Conservation (phyloP, 2,888 invertebrate species). For the Gandaritis pyraliata region DNA sequence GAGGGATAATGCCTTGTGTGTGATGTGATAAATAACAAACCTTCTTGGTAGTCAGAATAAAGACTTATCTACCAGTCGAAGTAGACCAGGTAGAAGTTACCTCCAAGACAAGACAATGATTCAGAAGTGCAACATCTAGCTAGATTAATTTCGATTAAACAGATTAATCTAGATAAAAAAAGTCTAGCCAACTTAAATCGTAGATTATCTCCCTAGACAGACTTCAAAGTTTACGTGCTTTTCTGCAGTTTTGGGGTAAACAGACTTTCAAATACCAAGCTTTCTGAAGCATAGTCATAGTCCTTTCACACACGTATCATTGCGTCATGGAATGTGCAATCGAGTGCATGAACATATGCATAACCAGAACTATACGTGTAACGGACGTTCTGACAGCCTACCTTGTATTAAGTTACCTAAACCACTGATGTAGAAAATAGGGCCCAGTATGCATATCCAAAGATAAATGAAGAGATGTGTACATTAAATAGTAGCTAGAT, state of each 20-base stretch:
- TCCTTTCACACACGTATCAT: constrained; percentile 43
- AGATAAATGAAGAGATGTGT: neutral
- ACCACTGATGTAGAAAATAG: constrained; percentile 13
- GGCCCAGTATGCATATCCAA: constrained; percentile 5
- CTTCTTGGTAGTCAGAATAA: neutral
- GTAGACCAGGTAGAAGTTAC: neutral
- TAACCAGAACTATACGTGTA: constrained; percentile 12
- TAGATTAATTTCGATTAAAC: no score
- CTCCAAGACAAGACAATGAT: neutral
- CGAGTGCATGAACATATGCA: constrained; percentile 31
- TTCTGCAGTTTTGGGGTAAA: constrained; percentile 17
- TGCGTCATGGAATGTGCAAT: constrained; percentile 42
- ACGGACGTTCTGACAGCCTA: constrained; percentile 7
- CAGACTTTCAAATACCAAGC: constrained; percentile 28
- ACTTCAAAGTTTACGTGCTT: neutral
- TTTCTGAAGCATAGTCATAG: constrained; percentile 28
- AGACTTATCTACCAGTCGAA: neutral
- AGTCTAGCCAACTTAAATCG: constrained; percentile 2
- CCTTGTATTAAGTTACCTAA: constrained; percentile 26
- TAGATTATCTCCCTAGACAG: neutral
- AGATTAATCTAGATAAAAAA: neutral
- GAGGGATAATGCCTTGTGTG: no score
- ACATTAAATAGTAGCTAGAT: neutral
- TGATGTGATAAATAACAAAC: neutral
- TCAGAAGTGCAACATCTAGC: no score